Base-by-base conservation (phyloP, 30 jellyfish, hydroid and myxozoan species). In the Turritopsis rubra region DNA sequence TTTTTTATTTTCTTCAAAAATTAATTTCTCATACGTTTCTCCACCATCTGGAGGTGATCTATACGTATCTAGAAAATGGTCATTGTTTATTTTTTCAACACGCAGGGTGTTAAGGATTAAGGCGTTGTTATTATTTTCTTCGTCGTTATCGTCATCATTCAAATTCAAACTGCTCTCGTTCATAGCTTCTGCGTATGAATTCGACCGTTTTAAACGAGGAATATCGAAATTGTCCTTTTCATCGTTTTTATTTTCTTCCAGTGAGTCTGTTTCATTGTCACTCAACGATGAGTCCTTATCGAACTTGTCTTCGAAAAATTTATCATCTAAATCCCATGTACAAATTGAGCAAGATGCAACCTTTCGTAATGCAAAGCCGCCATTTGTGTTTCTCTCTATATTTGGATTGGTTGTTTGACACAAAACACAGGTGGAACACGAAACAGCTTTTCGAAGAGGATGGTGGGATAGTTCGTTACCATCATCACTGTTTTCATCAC, bases 301-400 rank as follows among this genome's bases (percentile, higher is more conserved):
- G 60, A 41, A 41, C 9, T 41, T 13, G 13, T 41, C 60, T 13
- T 41, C 60, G 60, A 41, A 41, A 41, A 23, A 18, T 23, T 52
- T 54, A 7, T 82, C 88, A n/a, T 82, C 88, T 23, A 82, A 25
- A 29, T 82, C 88, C 88, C 88, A 82, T 19, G 83, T 41, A 71
- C 88, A 82, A 16, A 82, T 41, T 16, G 88, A 82, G 71, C 88
- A 82, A 82, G 88, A 82, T 41, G 88, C 88, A 19, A 71, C 88
- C 30, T 71, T 82, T 18, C 88, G 73, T 26, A 82, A 41, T 21
- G 82, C 76, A 29, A 82, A 82, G 20, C 88, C 88, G 29, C 86
- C 88, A 18, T 71, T 52, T 31, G 18, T 70, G 26, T 65, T 71
- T 21, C 29, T 0, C 21, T 7, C 30, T 28, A 82, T 52, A 1